Conservation (phyloP, 92 coral and sea anemone species). For the Pocillopora grandis region DNA sequence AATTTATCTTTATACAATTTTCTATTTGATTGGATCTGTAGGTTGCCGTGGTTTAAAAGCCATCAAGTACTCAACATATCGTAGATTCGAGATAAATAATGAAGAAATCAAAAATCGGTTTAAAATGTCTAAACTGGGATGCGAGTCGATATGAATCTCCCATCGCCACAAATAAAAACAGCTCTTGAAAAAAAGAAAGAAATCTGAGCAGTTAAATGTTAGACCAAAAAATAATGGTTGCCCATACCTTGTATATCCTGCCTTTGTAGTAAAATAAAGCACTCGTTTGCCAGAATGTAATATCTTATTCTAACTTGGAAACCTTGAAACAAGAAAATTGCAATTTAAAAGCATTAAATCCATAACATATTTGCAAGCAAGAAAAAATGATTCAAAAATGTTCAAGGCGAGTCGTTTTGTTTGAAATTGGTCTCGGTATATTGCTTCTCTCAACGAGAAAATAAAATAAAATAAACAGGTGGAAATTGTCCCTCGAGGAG, state of each 20-base stretch:
- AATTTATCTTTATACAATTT: not conserved
- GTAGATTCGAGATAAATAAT: not conserved
- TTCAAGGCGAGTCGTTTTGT: not conserved
- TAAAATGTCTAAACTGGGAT: constrained; percentile 2
- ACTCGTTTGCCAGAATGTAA: not conserved
- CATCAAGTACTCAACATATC: not conserved
- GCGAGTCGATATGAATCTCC: not conserved
- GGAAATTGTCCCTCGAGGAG: constrained; percentile 20
- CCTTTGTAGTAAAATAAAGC: not conserved
- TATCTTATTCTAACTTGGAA: not conserved
- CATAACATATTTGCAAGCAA: not conserved
- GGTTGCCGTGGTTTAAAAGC: not conserved
- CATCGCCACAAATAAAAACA: not conserved
- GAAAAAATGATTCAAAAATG: not conserved
- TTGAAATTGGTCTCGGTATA: constrained; percentile 8
- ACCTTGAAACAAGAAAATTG: not conserved
- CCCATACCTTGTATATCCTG: constrained; percentile 25
- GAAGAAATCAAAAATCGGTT: constrained; percentile 9
- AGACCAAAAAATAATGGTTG: not conserved
- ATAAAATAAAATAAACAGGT: constrained; percentile 4
- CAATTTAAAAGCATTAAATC: not conserved
- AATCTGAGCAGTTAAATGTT: not conserved
- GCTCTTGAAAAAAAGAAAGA: constrained; percentile 1
- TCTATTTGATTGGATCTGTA: not conserved
- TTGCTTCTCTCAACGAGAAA: constrained; percentile 3